Conservation (phyloP, 2,797 vertebrate species). For the Myotis myotis region DNA sequence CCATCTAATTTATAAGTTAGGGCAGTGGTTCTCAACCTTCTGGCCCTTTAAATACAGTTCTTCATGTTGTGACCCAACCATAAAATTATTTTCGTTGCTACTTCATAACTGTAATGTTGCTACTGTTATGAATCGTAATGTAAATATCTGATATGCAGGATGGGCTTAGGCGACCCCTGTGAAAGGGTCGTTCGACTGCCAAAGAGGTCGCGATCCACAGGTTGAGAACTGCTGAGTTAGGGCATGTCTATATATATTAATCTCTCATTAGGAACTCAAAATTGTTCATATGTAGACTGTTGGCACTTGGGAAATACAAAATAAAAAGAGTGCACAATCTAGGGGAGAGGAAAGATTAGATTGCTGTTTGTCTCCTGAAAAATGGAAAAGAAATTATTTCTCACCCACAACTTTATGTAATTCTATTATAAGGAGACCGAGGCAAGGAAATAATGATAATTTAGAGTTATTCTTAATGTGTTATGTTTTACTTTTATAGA, state of each 20-base stretch:
- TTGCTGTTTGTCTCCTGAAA: background rate
- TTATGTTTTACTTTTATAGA: constrained; percentile 9
- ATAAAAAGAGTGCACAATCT: background rate
- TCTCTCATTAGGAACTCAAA: constrained; percentile 24
- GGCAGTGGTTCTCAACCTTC: too few species aligned
- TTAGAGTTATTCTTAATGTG: background rate
- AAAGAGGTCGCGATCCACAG: too few species aligned
- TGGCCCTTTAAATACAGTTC: too few species aligned
- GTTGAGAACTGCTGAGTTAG: background rate
- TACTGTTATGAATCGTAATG: too few species aligned
- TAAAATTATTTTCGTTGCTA: too few species aligned
- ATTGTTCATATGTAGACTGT: background rate
- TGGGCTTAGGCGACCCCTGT: too few species aligned
- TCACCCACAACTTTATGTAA: background rate
- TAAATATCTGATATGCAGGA: too few species aligned
- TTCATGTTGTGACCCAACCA: too few species aligned
- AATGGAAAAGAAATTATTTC: background rate
- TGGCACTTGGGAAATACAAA: background rate
- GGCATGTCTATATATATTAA: background rate
- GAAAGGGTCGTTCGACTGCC: too few species aligned
- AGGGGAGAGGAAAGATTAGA: background rate
- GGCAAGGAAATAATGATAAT: background rate
- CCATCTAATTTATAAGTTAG: background rate
- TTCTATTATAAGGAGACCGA: background rate
- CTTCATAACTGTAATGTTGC: too few species aligned